Evolutionary conservation across 1,140 invertebrate genomes (phyloP).

Genomic region (Penaeus vannamei): DNA sequence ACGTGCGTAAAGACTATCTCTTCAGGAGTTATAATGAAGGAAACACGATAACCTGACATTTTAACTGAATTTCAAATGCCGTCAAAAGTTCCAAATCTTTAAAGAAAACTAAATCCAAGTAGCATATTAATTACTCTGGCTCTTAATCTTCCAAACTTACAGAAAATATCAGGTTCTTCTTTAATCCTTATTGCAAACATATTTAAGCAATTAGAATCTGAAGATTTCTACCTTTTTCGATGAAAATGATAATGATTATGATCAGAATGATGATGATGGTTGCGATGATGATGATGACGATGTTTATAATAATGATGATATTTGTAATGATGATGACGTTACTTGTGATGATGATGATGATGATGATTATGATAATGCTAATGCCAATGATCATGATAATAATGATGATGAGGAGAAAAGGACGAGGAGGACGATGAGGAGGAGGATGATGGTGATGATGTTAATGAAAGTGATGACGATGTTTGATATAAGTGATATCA

Average conservation of each 20-base stretch:
- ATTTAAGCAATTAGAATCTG: constrained; percentile 51
- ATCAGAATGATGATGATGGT: too few relatives aligned
- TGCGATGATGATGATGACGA: too few relatives aligned
- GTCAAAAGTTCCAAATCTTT: constrained; percentile 48
- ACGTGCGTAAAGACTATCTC: not conserved
- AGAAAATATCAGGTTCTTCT: constrained; percentile 17
- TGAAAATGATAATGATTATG: not conserved
- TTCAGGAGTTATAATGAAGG: constrained; percentile 9
- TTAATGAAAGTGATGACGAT: too few relatives aligned
- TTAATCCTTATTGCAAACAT: constrained; percentile 45
- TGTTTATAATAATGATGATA: too few relatives aligned
- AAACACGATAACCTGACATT: constrained; percentile 54
- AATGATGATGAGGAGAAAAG: too few relatives aligned
- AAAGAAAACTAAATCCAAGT: constrained; percentile 50
- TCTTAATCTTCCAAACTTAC: constrained; percentile 55
- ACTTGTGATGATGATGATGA: too few relatives aligned
- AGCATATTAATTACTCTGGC: constrained; percentile 56
- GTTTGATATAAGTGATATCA: too few relatives aligned
- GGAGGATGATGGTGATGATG: too few relatives aligned
- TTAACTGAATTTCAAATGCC: not conserved
- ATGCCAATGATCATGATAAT: too few relatives aligned
- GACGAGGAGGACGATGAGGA: too few relatives aligned
- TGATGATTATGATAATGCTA: too few relatives aligned
- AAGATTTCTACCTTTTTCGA: constrained; percentile 5
- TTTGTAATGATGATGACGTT: too few relatives aligned